Base-by-base conservation (phyloP, 1,140 invertebrate genomes). In the Portunus trituberculatus region DNA sequence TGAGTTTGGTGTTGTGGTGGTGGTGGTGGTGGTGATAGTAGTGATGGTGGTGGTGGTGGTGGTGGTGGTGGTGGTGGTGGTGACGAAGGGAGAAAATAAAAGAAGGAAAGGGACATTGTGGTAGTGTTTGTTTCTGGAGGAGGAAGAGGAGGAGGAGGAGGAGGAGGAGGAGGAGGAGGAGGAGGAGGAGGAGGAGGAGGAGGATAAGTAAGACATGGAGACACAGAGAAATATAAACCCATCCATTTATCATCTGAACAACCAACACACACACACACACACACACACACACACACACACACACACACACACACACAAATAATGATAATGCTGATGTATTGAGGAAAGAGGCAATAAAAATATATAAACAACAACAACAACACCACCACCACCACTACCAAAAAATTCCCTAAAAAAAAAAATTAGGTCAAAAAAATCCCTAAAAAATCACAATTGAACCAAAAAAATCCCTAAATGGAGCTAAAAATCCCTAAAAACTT, bases 91-190 rank as follows among this genome's bases (percentile, higher is more conserved):
- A 39, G 39, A 39, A 2, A 6, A 39, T 1, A 29, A 29, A 39
- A 45, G 28, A 32, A n/a, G 7, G 31, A 25, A 39, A 2, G 39
- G 6, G 6, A 39, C 1, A 39, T 2, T 39, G 6, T 39, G 1
- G 52, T 59, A 10, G 2, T 12, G 52, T 20, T 14, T 59, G 52
- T 14, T 0, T 52, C 3, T 14, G 52, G 52, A 59, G 52, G 91
- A 67, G 32, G 90, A 52, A 52, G 52, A 67, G n/a, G 52, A 59
- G 6, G 48, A 16, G 31, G 88, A 91, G 29, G 89, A 91, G 46
- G 31, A 91, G n/a, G n/a, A n/a, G 14, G 6, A 59, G 16, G 3
- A 59, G 16, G 16, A 59, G 0, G 0, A 59, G 52, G 10, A 59
- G 52, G 91, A 59, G 52, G 59, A 76, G 28, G 59, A 67, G 20